Evolutionary conservation across 2,797 vertebrate genomes (phyloP), one percentile per base, ranked within the genome.

Genomic region (Sebastes cheni): DNA sequence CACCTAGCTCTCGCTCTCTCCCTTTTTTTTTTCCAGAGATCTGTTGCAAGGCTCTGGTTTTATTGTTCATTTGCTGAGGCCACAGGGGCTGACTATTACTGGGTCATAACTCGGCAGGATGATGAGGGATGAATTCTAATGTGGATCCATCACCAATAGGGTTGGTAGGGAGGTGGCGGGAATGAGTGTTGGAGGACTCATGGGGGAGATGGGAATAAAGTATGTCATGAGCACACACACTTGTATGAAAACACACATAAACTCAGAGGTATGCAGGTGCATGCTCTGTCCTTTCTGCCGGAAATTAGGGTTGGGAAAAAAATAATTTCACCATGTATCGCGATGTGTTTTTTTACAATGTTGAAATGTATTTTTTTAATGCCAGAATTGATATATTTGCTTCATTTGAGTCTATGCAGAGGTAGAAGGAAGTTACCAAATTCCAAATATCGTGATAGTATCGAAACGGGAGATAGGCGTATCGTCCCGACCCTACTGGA

Each of bases 81-180:
- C 92, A 93, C 88, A 90, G 92, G 88, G 87, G 85, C 91, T 79
- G 93, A 93, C 90, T 91, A 93, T 95, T 96, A 94, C 91, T 91
- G 88, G 92, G 92, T 94, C 93, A 94, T 95, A 94, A 94, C 93
- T 93, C 86, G 84, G 88, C 86, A 74, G 87, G 89, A 91, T 93
- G 93, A 94, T 93, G 90, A 92, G 93, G 86, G 88, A 90, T 92
- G 93, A 94, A 94, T 94, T 92, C 89, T 95, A 95, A 94, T 95
- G 93, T 76, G 90, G 82, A 84, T 90, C 86, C 76, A 86, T 89
- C 92, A 91, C 87, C 82, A 74, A 89, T 74, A 79, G 85, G 67
- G 87, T 85, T 61, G 39, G 79, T 75, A 79, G 86, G 75, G 80
- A 77, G 86, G 86, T 79, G 81, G 85, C 77, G 46, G 83, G 79